phyloP scores from a whole-genome alignment of 2,888 invertebrate genomes.

The Xestia c-nigrum region DNA sequence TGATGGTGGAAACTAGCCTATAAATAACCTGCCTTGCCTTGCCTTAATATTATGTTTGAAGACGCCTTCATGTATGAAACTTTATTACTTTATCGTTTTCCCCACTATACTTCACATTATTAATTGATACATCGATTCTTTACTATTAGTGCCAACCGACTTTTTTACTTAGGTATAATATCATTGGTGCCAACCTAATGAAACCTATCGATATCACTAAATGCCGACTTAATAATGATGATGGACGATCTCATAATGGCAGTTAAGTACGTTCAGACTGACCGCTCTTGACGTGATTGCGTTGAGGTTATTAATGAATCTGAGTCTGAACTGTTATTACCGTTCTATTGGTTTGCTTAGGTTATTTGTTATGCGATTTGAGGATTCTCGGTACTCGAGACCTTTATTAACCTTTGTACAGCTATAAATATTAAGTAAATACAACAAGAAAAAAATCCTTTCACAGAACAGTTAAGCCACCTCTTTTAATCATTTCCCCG shows the following conservation, averaged over 20 bases:
- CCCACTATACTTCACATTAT: neutral
- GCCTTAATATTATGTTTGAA: too few species aligned
- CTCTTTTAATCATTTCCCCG: slow-evolving; percentile 17
- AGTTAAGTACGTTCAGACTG: slow-evolving; percentile 10
- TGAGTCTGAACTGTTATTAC: slow-evolving; percentile 13
- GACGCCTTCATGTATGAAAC: neutral
- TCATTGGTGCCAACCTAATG: neutral
- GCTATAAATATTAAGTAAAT: neutral
- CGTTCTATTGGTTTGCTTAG: slow-evolving; percentile 5
- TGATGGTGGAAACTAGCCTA: too few species aligned
- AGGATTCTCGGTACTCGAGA: neutral
- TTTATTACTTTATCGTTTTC: neutral
- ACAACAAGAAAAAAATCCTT: slow-evolving; percentile 5
- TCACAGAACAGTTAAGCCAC: neutral
- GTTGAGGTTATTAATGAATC: slow-evolving; percentile 41
- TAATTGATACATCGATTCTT: neutral
- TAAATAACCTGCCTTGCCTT: too few species aligned
- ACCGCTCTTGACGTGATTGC: slow-evolving; percentile 23
- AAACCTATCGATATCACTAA: neutral
- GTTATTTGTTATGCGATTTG: slow-evolving; percentile 20
- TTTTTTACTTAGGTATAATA: neutral
- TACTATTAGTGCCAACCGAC: neutral
- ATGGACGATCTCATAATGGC: slow-evolving; percentile 17
- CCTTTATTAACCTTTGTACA: too few species aligned
- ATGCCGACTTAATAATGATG: slow-evolving; percentile 16